phyloP scores from a whole-genome alignment of 2,888 invertebrate genomes.

The Amphiduros pacificus region DNA sequence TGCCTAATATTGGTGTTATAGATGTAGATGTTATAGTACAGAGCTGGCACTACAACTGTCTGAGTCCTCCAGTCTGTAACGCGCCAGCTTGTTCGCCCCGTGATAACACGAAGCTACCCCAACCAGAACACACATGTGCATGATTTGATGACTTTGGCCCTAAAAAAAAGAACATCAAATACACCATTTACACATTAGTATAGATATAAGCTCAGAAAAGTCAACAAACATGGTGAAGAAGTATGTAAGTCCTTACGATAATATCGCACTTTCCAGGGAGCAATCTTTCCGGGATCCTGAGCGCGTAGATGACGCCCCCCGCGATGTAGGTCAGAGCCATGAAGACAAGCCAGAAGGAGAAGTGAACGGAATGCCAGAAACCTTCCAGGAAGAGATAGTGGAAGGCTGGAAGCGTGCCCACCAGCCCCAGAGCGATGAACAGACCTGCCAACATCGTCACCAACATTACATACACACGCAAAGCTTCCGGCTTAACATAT shows the following conservation, averaged over 20 bases:
- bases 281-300: constrained; percentile 91
- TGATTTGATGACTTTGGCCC: constrained; percentile 35
- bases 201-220: not conserved
- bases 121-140: constrained; percentile 30
- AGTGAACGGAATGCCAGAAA: not conserved
- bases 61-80: too few species aligned
- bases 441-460: constrained; percentile 70
- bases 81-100: too few species aligned
- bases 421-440: constrained; percentile 91
- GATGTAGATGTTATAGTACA: too few species aligned
- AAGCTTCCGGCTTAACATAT: too few species aligned
- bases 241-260: constrained; percentile 69
- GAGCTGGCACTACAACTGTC: too few species aligned
- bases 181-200: not conserved
- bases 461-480: too few species aligned
- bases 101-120: not conserved
- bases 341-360: constrained; percentile 68
- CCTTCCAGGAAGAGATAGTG: constrained; percentile 27
- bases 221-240: not conserved
- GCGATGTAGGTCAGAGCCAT: constrained; percentile 91
- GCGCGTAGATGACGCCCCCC: constrained; percentile 90
- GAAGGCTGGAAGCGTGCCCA: constrained; percentile 74
- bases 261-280: constrained; percentile 94
- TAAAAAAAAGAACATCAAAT: constrained; percentile 21
- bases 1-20: too few species aligned